Conservation (phyloP, 2,888 invertebrate genomes). For the Molanna angustata region DNA sequence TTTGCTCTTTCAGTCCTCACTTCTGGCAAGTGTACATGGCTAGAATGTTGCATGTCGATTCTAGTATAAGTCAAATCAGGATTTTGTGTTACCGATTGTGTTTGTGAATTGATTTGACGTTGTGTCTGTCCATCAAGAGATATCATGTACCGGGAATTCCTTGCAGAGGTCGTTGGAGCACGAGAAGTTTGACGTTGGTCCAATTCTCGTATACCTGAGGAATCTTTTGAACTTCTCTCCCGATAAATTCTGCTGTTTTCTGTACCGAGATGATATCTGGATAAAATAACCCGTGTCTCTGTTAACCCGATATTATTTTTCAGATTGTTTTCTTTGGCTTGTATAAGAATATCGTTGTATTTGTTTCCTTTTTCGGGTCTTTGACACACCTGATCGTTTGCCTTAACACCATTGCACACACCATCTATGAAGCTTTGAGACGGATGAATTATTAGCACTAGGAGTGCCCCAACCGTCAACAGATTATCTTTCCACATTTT, state of each 20-base stretch:
- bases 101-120: not conserved
- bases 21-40: too few species aligned
- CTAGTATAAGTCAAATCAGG: too few species aligned
- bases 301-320: conserved; percentile 31
- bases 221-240: conserved; percentile 31
- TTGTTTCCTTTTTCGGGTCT: conserved; percentile 20
- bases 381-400: conserved; percentile 23
- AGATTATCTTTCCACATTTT: conserved; percentile 23
- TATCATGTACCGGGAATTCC: not conserved
- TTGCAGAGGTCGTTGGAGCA: too few species aligned
- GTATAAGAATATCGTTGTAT: conserved; percentile 25
- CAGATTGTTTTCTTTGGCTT: conserved; percentile 28
- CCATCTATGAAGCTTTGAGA: conserved; percentile 30
- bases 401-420: conserved; percentile 22
- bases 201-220: conserved; percentile 16
- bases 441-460: conserved; percentile 27
- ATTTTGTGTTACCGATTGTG: too few species aligned
- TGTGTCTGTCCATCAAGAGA: not conserved
- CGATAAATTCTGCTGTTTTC: conserved; percentile 33
- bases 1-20: too few species aligned
- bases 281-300: conserved; percentile 29
- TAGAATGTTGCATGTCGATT: too few species aligned
- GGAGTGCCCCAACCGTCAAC: conserved; percentile 22
- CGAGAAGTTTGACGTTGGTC: conserved; percentile 2
- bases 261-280: conserved; percentile 32